These are phyloP conservation scores for Cylindroiulus punctatus DNA, from an alignment of 2,888 invertebrate species.

Conservation along the genomic window DNA sequence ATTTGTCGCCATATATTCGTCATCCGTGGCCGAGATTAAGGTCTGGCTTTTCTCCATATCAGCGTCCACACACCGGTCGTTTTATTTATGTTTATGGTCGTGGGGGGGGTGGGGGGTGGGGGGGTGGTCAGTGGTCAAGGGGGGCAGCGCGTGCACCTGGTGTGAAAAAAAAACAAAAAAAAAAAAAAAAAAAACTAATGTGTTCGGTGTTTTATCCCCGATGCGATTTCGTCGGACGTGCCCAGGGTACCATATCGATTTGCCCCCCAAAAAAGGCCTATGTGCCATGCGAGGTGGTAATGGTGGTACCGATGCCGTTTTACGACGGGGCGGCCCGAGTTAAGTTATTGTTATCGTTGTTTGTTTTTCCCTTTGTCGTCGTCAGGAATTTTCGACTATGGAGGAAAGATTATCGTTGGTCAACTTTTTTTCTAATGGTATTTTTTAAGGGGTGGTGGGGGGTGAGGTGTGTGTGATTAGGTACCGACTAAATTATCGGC, in stretches of 20 bases:
- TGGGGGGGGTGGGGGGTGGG: no score
- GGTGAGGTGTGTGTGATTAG: neutral
- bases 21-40: no score
- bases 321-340: neutral
- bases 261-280: neutral
- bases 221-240: neutral
- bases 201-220: neutral
- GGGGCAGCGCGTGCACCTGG: neutral
- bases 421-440: no score
- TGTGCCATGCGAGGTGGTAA: neutral
- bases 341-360: neutral
- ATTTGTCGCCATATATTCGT: no score
- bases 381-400: neutral
- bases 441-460: no score
- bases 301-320: neutral
- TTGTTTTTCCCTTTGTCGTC: no score
- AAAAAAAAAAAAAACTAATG: neutral
- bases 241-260: conserved; percentile 12
- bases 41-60: neutral
- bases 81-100: neutral
- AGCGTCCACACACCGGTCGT: neutral
- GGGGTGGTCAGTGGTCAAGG: neutral
- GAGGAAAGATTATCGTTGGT: neutral
- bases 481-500: neutral
- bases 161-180: neutral